Evolutionary conservation across 2,797 vertebrate genomes (phyloP), one percentile per base, ranked within the genome.

Genomic region (Mus spretus): DNA sequence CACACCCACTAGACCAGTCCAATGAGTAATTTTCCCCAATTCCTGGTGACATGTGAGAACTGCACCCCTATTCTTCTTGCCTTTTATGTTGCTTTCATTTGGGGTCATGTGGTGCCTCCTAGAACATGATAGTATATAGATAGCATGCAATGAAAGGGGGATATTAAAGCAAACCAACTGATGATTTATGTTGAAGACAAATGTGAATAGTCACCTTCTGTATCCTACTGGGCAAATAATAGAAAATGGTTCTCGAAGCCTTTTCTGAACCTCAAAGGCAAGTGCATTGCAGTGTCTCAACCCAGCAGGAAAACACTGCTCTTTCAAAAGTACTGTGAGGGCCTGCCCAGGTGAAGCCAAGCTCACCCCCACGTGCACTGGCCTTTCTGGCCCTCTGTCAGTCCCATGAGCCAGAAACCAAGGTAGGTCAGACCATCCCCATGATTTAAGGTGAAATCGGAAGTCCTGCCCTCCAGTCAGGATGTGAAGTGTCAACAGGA

Each of bases 141-240:
- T 59, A 86, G 15, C 22, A 17, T 40, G 44, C 26, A 80, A 85
- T 59, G 44, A 85, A 89, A 88, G 7, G 14, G 34, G 9, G 88
- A 12, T 34, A n/a, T 63, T 53, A 74, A 89, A 57, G 61, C 55
- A 94, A 91, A 89, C 75, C 26, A 37, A 47, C 44, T 77, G 57
- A 31, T 63, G 63, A 91, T 96, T 91, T 83, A 83, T 89, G 24
- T 61, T 77, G 63, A 80, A 95, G 94, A 94, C 34, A 75, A 88
- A 83, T 70, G 22, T 8, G 15, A 61, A 65, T 89, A 77, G 12
- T 78, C 44, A 7, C 11, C 8, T 8, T 93, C 53, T 94, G 6
- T 3, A 37, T 53, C 70, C 37, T 70, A 65, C 63, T 89, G 70
- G 65, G 85, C 34, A 55, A 83, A 72, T 88, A 31, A 55, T 77